Base-by-base conservation (phyloP, 2,888 invertebrate genomes). In the Minunthozetes semirufus region DNA sequence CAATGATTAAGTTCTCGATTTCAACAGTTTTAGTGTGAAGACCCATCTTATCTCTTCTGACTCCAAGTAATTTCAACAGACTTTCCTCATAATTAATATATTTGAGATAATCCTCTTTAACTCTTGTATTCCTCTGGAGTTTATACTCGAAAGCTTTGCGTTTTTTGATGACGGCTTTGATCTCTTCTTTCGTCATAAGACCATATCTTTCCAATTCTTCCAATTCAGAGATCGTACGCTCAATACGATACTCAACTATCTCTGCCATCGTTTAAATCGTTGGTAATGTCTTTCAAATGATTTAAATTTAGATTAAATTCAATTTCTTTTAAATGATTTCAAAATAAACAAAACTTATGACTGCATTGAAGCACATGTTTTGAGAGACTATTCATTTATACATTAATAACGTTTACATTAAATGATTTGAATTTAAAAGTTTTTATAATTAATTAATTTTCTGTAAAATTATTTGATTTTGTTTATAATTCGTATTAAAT, bases 201-300 rank as follows among this genome's bases (percentile, higher is more conserved):
- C 88, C 87, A 48, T 88, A 87, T 79, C 88, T 86, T 80, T 88
- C 86, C 88, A 93, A 88, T 81, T 90, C 88, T 82, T 92, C 91
- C 81, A 93, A 86, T 82, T 91, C 91, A 77, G 89, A 88, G 80
- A 92, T 87, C 87, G 90, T 88, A 78, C 88, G 88, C 85, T 93
- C 92, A 79, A 90, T 87, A 81, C 88, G 87, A 82, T 88, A 87
- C 81, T 90, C 89, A 1, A 92, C 90, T 83, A 88, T 87, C 84
- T 93, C 93, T 17, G 91, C 90, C 93, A 93, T 93, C 80, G 46
- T 27, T 70, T 42, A 22, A 42, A 68, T 63, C 6, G 9, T 8
- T 2, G 33, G 8, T 33, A 33, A 33, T 33, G 33, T 33, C 33
- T 33, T 33, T 33, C 4, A 8, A 33, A 8, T 50, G 11, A 50